Percentiles rank a stretch among this genome's conserved stretches.
phyloP scores from a whole-genome alignment of 1,140 invertebrate species.

The Lethocerus indicus region DNA sequence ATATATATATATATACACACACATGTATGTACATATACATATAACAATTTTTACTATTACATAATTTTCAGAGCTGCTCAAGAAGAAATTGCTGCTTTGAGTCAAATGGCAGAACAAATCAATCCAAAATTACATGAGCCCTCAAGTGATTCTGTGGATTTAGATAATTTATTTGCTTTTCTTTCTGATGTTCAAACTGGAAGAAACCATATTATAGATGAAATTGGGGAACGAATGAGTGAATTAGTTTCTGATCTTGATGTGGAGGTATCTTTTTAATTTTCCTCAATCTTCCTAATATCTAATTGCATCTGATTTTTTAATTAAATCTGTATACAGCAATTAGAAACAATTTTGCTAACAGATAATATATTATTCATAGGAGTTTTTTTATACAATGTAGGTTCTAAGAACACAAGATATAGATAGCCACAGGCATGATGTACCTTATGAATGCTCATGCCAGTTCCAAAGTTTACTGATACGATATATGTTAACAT shows the following conservation, averaged over 20 bases:
- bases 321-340: too few species aligned
- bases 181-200: constrained; percentile 52
- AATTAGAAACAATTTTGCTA: too few species aligned
- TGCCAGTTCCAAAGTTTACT: too few species aligned
- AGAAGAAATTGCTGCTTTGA: constrained; percentile 53
- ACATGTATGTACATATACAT: too few species aligned
- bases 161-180: constrained; percentile 89
- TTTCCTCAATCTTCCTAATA: neutral
- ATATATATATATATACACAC: too few species aligned
- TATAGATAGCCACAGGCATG: too few species aligned
- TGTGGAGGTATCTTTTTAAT: constrained; percentile 30
- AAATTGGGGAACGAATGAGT: constrained; percentile 70
- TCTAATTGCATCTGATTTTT: too few species aligned
- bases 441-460: too few species aligned
- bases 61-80: constrained; percentile 43
- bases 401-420: too few species aligned
- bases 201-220: constrained; percentile 53
- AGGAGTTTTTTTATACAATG: too few species aligned
- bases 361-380: too few species aligned
- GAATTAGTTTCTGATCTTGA: constrained; percentile 63
- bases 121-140: constrained; percentile 41
- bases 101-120: constrained; percentile 57
- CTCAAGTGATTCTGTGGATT: constrained; percentile 54
- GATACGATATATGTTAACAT: too few species aligned
- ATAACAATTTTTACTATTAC: neutral